Evolutionary conservation across 64 coral and sea anemone genomes (phyloP), one percentile per base, ranked within the genome.

Genomic region (Orbicella faveolata): DNA sequence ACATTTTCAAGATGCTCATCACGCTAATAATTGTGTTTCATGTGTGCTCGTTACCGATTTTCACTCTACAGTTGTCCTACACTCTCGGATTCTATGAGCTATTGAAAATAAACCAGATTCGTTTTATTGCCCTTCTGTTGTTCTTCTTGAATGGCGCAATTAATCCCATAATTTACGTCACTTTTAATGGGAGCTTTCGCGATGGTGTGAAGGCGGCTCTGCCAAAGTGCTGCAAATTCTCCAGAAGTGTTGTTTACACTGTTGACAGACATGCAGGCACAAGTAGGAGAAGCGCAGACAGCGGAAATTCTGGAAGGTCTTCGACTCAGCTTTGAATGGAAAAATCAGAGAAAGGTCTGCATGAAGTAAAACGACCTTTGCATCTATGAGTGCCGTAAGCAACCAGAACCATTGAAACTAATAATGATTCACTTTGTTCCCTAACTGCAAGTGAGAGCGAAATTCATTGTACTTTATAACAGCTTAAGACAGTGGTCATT

Each of bases 1-100:
- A 85, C 6, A 85, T 69, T 37, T 85, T 72, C 37, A 85, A 85
- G 65, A 85, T 85, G 82, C 23, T 85, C 8, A 44, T 85, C 8
- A 85, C 65, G 1, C 18, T 85, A 6, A 72, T 85, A 12, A 37
- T 85, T 39, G 82, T 72, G 37, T 85, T 85, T 67, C 66, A 53
- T 36, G 23, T 85, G 51, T 85, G 82, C 13, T 85, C 21, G 21
- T 52, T 85, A 11, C 82, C 82, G 8, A 23, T 85, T 2, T 11
- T 73, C 4, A 37, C 13, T 36, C 65, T 70, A 1, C 63, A 67
- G 0, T 23, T 85, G 63, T 85, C 82, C 25, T 21, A 72, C 12
- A 1, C 15, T 52, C 21, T 85, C 72, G 82, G 37, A 12, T 85
- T 85, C n/a, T 85, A 72, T 21, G 44, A 23, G 0, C 20, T 16